These are phyloP conservation scores for Hydrolagus affinis DNA, from an alignment of 2,113 vertebrate genomes.

Conservation along the genomic window DNA sequence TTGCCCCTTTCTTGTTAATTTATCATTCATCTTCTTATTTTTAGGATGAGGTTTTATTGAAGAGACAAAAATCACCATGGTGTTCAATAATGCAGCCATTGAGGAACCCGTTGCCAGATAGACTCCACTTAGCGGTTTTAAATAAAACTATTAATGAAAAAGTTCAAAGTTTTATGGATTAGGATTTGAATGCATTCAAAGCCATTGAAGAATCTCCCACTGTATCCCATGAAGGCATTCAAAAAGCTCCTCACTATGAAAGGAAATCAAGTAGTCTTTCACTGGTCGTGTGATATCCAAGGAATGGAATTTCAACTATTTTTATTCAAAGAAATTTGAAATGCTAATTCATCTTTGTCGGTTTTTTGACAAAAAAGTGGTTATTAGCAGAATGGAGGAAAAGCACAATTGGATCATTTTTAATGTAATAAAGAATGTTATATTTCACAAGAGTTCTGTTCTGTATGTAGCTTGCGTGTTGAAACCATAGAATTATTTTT, in stretches of 20 bases:
- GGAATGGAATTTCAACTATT: conserved; percentile 28
- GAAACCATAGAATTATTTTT: neutral
- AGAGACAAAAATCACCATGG: too few relatives aligned
- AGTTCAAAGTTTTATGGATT: too few relatives aligned
- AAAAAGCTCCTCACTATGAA: neutral
- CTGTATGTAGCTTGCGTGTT: neutral
- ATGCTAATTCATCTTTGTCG: conserved; percentile 21
- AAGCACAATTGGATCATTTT: neutral
- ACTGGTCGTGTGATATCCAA: neutral
- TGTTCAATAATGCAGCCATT: too few relatives aligned
- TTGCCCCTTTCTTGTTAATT: too few relatives aligned
- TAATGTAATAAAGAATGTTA: neutral
- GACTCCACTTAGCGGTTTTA: too few relatives aligned
- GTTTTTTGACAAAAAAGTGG: neutral
- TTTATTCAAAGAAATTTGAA: conserved; percentile 26
- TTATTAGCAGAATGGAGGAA: conserved; percentile 4
- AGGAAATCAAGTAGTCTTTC: conserved; percentile 21
- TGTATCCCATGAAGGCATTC: too few relatives aligned
- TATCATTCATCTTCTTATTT: too few relatives aligned
- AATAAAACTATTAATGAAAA: too few relatives aligned
- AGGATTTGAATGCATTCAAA: too few relatives aligned
- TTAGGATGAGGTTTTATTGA: too few relatives aligned
- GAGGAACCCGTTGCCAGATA: too few relatives aligned
- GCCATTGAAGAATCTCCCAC: too few relatives aligned
- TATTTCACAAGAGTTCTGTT: neutral